Base-by-base conservation (phyloP, 1,140 invertebrate genomes). In the Archivesica marissinica region DNA sequence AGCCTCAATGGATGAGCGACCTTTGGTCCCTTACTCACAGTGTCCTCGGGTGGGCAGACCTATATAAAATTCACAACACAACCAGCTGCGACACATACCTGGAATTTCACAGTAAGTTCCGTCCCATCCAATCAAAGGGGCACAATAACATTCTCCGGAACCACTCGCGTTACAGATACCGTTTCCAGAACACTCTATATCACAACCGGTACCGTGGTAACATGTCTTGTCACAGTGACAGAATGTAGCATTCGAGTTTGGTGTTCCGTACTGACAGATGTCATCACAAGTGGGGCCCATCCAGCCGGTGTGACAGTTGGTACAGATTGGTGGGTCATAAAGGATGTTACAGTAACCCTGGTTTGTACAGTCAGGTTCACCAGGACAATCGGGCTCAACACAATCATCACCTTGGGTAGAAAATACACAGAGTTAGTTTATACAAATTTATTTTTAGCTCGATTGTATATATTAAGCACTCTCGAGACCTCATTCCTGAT, bases 131-230 rank as follows among this genome's bases (percentile, higher is more conserved):
- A 75, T 41, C 33, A 90, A 41, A 11, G 91, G 89, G 28, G 88
- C 88, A 83, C 91, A 92, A 74, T 86, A 88, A 79, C 91, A 92
- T 0, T 78, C 70, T 75, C 76, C 87, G 13, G 70, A 74, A 15
- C 76, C 84, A 52, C 86, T 80, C 23, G 72, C 15, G 28, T 86
- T 74, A 85, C 90, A 91, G 9, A 76, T 35, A 17, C 90, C 90
- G 85, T 91, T 87, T 4, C 84, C 83, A 2, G 91, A 92, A 56
- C 91, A 92, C 72, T 89, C 52, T 23, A 92, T 90, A 64, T 92
- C 86, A 85, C 91, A 92, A 15, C 91, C 90, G 13, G 35, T 50
- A 35, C 91, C 91, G 85, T 92, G 91, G 77, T 89, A 70, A 86
- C 91, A 92, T 11, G 88, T 91, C 0, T 85, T 82, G 72, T 88